A percentile compares a stretch with the other conserved stretches of the same genome.
Conservation (phyloP, 2,797 vertebrate species). For the Hyperoplus lanceolatus region DNA sequence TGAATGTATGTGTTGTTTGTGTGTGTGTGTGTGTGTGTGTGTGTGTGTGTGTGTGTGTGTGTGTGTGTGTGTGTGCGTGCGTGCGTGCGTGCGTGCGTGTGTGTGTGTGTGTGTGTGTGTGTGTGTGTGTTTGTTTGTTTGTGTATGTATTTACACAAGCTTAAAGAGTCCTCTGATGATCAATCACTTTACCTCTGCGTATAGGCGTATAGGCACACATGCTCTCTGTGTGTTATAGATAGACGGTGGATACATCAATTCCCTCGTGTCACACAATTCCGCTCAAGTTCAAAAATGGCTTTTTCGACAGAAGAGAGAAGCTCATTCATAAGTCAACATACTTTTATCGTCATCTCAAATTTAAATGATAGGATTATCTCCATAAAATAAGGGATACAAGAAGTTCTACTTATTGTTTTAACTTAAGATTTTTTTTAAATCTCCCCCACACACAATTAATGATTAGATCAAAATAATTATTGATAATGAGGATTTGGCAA, state of each 20-base stretch:
- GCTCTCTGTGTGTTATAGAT: constrained; percentile 69
- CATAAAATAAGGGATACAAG: not conserved
- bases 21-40: not conserved
- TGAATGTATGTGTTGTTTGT: constrained; percentile 7
- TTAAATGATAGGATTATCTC: not conserved
- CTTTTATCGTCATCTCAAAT: not conserved
- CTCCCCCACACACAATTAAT: too few relatives aligned
- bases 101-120: not conserved
- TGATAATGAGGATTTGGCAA: not conserved
- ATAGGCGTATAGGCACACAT: constrained; percentile 55
- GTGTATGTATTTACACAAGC: constrained; percentile 11
- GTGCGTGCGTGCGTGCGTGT: not conserved
- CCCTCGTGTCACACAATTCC: constrained; percentile 52
- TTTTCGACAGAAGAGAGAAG: constrained; percentile 60
- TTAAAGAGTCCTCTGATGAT: constrained; percentile 41
- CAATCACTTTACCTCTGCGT: constrained; percentile 59
- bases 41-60: not conserved
- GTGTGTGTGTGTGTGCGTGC: not conserved
- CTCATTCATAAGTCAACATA: constrained; percentile 15
- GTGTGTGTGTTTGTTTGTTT: constrained; percentile 2
- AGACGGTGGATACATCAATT: constrained; percentile 60
- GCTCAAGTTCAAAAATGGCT: constrained; percentile 54
- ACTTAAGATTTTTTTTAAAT: not conserved
- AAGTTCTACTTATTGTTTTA: not conserved
- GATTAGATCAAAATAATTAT: not conserved